phyloP scores from a whole-genome alignment of 2,113 vertebrate genomes.

The Vicugna pacos region DNA sequence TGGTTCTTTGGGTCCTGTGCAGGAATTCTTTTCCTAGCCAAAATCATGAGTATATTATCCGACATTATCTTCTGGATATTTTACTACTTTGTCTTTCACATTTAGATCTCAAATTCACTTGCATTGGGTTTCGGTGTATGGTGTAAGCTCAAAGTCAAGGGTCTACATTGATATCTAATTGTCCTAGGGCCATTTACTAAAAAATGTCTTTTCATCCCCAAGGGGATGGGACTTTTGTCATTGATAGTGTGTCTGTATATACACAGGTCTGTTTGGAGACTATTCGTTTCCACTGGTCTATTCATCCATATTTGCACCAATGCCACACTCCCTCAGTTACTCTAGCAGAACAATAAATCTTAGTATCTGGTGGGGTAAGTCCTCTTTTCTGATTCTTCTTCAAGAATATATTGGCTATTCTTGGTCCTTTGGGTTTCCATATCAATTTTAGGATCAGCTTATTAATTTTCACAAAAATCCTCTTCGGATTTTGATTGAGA shows the following conservation, averaged over 20 bases:
- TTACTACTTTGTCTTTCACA: not conserved
- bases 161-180: not conserved
- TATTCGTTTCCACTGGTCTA: not conserved
- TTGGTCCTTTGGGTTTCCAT: not conserved
- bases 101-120: not conserved
- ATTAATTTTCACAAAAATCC: not conserved
- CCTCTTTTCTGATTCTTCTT: not conserved
- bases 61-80: not conserved
- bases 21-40: not conserved
- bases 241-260: rapidly evolving
- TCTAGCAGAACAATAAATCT: not conserved
- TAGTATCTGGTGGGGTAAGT: not conserved
- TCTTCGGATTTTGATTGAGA: not conserved
- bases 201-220: not conserved
- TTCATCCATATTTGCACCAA: no score
- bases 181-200: not conserved
- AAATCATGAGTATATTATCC: not conserved
- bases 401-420: not conserved
- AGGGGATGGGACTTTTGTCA: not conserved
- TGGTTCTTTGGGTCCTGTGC: not conserved
- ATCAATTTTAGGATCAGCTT: not conserved
- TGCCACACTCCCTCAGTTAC: not conserved
- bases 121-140: not conserved
- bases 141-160: not conserved
- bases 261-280: not conserved